phyloP scores from a whole-genome alignment of 2,113 vertebrate species.

The Ophiodon elongatus region DNA sequence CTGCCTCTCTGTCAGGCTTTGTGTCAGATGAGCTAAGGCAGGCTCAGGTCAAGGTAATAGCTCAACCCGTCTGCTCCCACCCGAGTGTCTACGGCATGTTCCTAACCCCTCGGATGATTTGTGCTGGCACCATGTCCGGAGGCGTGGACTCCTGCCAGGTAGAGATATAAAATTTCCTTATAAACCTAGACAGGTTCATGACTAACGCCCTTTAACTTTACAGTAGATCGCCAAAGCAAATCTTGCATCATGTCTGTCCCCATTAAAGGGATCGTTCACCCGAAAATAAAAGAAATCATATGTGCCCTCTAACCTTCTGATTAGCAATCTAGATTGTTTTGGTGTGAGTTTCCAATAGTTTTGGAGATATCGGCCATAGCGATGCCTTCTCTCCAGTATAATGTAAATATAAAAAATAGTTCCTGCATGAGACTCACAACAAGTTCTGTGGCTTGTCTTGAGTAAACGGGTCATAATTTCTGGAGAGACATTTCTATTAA shows the following conservation, averaged over 20 bases:
- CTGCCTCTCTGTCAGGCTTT: slow-evolving; percentile 55
- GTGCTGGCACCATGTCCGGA: slow-evolving; percentile 82
- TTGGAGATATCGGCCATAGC: background rate
- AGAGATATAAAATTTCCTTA: slow-evolving; percentile 3
- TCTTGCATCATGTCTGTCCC: background rate
- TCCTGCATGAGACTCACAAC: too few relatives aligned
- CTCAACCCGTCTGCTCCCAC: slow-evolving; percentile 74
- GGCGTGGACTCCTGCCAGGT: slow-evolving; percentile 89
- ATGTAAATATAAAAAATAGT: background rate
- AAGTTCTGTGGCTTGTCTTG: background rate
- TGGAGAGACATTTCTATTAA: background rate
- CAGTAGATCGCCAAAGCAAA: background rate
- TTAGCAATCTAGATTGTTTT: background rate
- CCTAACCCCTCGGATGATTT: slow-evolving; percentile 85
- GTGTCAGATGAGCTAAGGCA: slow-evolving; percentile 76
- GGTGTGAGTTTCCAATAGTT: background rate
- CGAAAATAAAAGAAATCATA: too few relatives aligned
- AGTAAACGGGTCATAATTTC: too few relatives aligned
- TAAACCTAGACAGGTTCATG: slow-evolving; percentile 3
- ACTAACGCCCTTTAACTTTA: background rate
- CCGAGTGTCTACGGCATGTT: slow-evolving; percentile 65
- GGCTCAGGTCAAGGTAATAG: slow-evolving; percentile 81
- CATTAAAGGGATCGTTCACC: too few relatives aligned
- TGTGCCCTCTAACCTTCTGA: background rate
- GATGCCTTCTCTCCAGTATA: background rate